These are phyloP conservation scores for Anguilla japonica DNA, from an alignment of 2,113 vertebrate species.

Conservation along the genomic window DNA sequence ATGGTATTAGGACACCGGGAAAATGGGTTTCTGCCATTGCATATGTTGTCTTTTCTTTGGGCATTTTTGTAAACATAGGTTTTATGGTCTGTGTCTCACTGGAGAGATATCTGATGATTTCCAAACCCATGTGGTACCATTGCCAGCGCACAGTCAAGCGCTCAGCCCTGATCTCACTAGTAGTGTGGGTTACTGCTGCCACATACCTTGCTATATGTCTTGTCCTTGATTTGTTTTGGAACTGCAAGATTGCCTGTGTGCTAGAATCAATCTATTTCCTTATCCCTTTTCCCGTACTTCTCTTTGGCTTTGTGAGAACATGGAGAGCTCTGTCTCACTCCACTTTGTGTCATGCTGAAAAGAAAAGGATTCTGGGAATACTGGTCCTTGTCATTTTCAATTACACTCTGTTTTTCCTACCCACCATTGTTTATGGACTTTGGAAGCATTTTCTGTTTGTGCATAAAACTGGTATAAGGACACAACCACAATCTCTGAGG, in stretches of 20 bases:
- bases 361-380: slow-evolving; percentile 32
- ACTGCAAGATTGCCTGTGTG: not conserved
- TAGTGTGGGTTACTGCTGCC: slow-evolving; percentile 11
- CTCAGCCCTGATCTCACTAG: not conserved
- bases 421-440: not conserved
- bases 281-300: slow-evolving; percentile 25
- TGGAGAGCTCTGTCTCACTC: slow-evolving; percentile 22
- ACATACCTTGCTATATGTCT: not conserved
- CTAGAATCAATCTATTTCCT: not conserved
- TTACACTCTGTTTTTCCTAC: slow-evolving; percentile 31
- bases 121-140: slow-evolving; percentile 35
- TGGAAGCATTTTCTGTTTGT: not conserved
- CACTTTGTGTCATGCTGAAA: slow-evolving; percentile 11
- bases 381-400: slow-evolving; percentile 30
- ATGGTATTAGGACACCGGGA: not conserved
- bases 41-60: not conserved
- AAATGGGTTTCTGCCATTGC: not conserved
- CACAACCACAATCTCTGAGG: not conserved
- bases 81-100: slow-evolving; percentile 38
- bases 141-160: slow-evolving; percentile 3
- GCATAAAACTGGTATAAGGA: not conserved
- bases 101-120: slow-evolving; percentile 35
- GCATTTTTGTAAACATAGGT: slow-evolving; percentile 8
- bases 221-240: not conserved
- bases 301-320: slow-evolving; percentile 27